Conservation (phyloP, 2,888 invertebrate genomes). For the Sinhomidia bicolor region DNA sequence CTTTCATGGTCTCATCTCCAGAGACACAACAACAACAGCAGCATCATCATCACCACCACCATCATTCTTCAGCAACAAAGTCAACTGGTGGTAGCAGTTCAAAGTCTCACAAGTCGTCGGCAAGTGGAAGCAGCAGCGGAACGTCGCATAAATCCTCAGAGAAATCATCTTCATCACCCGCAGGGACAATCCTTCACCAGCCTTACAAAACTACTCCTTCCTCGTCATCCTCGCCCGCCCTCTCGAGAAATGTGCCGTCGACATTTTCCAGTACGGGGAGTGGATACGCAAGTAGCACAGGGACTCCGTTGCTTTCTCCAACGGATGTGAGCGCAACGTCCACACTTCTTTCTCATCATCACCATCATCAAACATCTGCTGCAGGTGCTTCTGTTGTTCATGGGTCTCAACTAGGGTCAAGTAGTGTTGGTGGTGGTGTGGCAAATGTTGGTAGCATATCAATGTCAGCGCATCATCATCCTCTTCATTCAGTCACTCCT, state of each 20-base stretch:
- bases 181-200: slow-evolving; percentile 78
- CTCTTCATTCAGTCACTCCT: slow-evolving; percentile 57
- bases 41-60: slow-evolving; percentile 55
- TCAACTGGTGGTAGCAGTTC: slow-evolving; percentile 36
- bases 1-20: slow-evolving; percentile 59
- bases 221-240: slow-evolving; percentile 64
- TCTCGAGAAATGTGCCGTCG: slow-evolving; percentile 59
- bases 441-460: slow-evolving; percentile 46
- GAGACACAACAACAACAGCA: slow-evolving; percentile 31
- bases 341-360: slow-evolving; percentile 40
- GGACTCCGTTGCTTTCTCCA: slow-evolving; percentile 65
- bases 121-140: slow-evolving; percentile 37
- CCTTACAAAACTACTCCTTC: slow-evolving; percentile 78
- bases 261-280: slow-evolving; percentile 62
- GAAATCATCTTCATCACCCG: slow-evolving; percentile 49
- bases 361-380: slow-evolving; percentile 7
- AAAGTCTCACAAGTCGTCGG: slow-evolving; percentile 60
- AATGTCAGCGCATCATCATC: slow-evolving; percentile 62
- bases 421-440: slow-evolving; percentile 14
- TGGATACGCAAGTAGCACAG: slow-evolving; percentile 67
- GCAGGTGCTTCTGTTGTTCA: slow-evolving; percentile 49
- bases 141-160: slow-evolving; percentile 48
- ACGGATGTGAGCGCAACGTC: slow-evolving; percentile 29
- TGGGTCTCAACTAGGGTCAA: slow-evolving; percentile 45
- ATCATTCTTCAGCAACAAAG: slow-evolving; percentile 40